Conservation (phyloP, 2,888 invertebrate genomes). For the Venusia cambrica region DNA sequence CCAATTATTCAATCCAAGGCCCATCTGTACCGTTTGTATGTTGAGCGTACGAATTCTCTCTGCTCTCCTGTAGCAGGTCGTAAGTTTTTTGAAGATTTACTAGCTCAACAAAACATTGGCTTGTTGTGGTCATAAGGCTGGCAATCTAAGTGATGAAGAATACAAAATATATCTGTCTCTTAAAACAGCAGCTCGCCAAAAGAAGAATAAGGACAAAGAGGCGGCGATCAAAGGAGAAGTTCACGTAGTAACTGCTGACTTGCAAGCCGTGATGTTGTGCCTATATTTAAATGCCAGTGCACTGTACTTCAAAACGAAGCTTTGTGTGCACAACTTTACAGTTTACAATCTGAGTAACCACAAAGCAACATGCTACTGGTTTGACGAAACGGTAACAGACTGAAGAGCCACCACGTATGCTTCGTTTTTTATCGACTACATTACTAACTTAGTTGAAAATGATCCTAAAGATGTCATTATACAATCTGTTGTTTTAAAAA, state of each 20-base stretch:
- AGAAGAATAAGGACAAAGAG: constrained; percentile 32
- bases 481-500: too few species aligned
- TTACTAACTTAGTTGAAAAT: constrained; percentile 19
- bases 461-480: too few species aligned
- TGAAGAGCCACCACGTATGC: constrained; percentile 20
- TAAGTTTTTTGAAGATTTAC: constrained; percentile 30
- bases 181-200: constrained; percentile 23
- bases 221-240: not conserved
- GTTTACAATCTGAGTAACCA: constrained; percentile 15
- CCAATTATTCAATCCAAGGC: constrained; percentile 32
- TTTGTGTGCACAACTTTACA: constrained; percentile 17
- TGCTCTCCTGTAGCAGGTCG: constrained; percentile 27
- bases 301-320: constrained; percentile 18
- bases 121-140: constrained; percentile 30
- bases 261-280: constrained; percentile 18
- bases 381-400: constrained; percentile 20
- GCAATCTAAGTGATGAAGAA: constrained; percentile 27
- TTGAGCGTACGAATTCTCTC: constrained; percentile 23
- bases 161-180: constrained; percentile 25
- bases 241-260: constrained; percentile 2
- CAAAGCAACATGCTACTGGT: constrained; percentile 21
- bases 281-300: constrained; percentile 13
- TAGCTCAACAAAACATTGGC: constrained; percentile 32
- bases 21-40: constrained; percentile 29
- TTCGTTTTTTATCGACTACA: constrained; percentile 22